Evolutionary conservation across 1,140 invertebrate genomes (phyloP).

Genomic region (Eueides isabella): DNA sequence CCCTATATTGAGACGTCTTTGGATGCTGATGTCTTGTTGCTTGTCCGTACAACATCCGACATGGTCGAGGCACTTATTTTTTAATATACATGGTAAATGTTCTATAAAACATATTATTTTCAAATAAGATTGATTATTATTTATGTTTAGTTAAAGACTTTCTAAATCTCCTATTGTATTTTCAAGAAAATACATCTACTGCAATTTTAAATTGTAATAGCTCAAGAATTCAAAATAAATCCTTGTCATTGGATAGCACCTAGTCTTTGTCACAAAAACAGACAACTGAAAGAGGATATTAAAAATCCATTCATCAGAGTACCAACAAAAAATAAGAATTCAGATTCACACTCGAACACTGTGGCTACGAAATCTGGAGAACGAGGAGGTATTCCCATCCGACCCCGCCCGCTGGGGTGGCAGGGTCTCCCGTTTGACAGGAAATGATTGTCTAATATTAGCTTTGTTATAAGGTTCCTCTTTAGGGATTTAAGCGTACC

Average conservation of each 20-base stretch:
- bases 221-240: constrained; percentile 1
- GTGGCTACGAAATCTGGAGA: constrained; percentile 76
- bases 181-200: neutral
- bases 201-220: neutral
- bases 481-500: constrained; percentile 70
- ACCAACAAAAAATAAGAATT: constrained; percentile 75
- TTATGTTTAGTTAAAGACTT: neutral
- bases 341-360: constrained; percentile 77
- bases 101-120: constrained; percentile 16
- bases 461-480: constrained; percentile 80
- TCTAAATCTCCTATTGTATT: neutral
- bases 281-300: constrained; percentile 75
- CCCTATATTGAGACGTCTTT: constrained; percentile 77
- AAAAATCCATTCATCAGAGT: constrained; percentile 79
- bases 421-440: constrained; percentile 77
- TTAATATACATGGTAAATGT: constrained; percentile 41
- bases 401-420: constrained; percentile 49
- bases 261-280: constrained; percentile 48
- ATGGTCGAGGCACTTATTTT: constrained; percentile 74
- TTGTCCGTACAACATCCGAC: constrained; percentile 72
- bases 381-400: constrained; percentile 72
- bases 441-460: constrained; percentile 82
- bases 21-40: constrained; percentile 79
- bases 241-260: constrained; percentile 45
- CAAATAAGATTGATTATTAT: no score